Evolutionary conservation across 1,140 invertebrate species (phyloP), one percentile per base, ranked within the genome.

Genomic region (Calliphora vicina): DNA sequence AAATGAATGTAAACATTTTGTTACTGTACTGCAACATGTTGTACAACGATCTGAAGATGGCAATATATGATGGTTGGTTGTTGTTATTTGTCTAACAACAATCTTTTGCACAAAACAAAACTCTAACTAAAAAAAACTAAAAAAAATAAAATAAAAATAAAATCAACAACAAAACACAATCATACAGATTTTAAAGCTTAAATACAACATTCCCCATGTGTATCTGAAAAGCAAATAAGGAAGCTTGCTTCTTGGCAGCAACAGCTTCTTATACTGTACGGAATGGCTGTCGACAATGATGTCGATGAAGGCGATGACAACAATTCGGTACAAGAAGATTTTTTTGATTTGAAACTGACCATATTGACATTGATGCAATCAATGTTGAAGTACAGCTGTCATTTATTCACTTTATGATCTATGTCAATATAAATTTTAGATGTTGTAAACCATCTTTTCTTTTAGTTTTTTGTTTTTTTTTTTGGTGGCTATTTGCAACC

Each of bases 41-140:
- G 61, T 67, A 67, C n/a, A 20, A 20, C 17, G 61, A 23, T 67
- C 61, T 67, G 23, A 67, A 67, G 61, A 67, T 67, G 61, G 61
- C 61, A 67, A 67, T 67, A 67, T 67, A 2, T 57, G 29, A 35
- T 57, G 50, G 15, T 15, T 57, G 15, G 61, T 67, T 67, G n/a
- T 67, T 20, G 23, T 67, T 78, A 78, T 78, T 78, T 78, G 74
- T 78, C 74, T 78, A 78, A 45, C 74, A 78, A 45, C 42, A 78
- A 78, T 43, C 35, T 73, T 78, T 10, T 23, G 42, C 10, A 35
- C 1, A 17, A n/a, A 2, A n/a, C n/a, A n/a, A n/a, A n/a, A n/a
- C n/a, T n/a, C 50, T 15, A 67, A 20, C 74, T 43, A 20, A 43
- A 35, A 78, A 43, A 20, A 4, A 43, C 17, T 42, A 43, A 35